A percentile compares a stretch with the other conserved stretches of the same genome.
These are phyloP conservation scores for Drosophila cracens DNA, from an alignment of 2,888 invertebrate genomes.

Conservation along the genomic window DNA sequence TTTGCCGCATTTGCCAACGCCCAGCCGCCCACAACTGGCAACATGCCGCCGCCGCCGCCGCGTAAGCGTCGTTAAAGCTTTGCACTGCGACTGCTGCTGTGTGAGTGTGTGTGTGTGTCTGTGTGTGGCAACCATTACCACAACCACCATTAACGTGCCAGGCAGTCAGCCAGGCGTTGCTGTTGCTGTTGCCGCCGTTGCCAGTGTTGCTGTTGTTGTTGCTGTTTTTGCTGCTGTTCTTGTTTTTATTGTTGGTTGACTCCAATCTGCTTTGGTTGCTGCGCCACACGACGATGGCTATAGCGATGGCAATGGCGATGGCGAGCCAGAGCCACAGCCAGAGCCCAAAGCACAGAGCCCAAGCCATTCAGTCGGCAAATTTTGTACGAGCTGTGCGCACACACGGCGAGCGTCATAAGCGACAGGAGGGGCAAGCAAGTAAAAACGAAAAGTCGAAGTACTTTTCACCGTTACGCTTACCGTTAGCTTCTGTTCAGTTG, in stretches of 20 bases:
- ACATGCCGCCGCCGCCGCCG: conserved; percentile 67
- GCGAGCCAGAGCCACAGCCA: conserved; percentile 6
- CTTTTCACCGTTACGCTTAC: conserved; percentile 58
- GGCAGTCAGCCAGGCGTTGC: conserved; percentile 74
- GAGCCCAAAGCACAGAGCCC: conserved; percentile 3
- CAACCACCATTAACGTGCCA: conserved; percentile 80
- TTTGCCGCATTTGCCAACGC: conserved; percentile 78
- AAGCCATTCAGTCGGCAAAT: conserved; percentile 74
- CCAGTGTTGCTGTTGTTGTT: conserved; percentile 20
- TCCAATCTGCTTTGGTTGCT: conserved; percentile 82
- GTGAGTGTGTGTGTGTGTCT: conserved; percentile 42
- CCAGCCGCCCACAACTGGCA: conserved; percentile 75
- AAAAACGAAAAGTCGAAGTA: conserved; percentile 70
- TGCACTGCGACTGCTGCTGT: conserved; percentile 40
- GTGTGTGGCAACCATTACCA: conserved; percentile 78
- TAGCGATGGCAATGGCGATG: conserved; percentile 43
- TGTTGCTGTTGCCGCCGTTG: conserved; percentile 62
- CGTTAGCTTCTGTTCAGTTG: conserved; percentile 49
- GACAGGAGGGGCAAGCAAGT: conserved; percentile 39
- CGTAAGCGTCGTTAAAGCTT: conserved; percentile 71
- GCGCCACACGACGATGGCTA: conserved; percentile 70
- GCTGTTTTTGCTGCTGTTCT: conserved; percentile 60
- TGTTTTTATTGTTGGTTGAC: conserved; percentile 81
- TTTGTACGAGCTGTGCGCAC: conserved; percentile 63
- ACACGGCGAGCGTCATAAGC: conserved; percentile 49